Base-by-base conservation (phyloP, 2,888 invertebrate genomes). In the Druceiella hillmani region DNA sequence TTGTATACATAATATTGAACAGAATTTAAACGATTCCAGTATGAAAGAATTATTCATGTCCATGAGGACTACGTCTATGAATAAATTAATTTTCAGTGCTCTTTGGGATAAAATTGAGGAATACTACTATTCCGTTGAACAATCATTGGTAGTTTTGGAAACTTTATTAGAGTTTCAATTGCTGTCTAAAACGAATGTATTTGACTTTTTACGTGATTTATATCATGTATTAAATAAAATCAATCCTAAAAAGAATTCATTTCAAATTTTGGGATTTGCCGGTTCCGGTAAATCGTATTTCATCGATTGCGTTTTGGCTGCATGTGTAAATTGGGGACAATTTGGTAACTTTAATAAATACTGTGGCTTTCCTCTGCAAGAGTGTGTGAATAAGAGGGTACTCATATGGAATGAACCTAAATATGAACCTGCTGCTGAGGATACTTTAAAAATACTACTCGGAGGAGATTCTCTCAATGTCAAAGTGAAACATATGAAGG, bases 361-460 rank as follows among this genome's bases (percentile, higher is more conserved):
- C 31, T 12, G 24, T 39, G 31, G 40, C 22, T 50, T 49, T 44
- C 46, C 47, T 2, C 41, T 48, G 25, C 36, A 44, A 34, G 47
- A 50, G 17, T 43, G 41, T 33, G 33, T 43, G 7, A 40, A 46
- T 36, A 28, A 32, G 15, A 11, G 48, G 4, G 43, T 50, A n/a
- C 29, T 47, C 6, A 35, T 43, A 36, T 46, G 44, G 47, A 47
- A 47, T 26, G 50, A 50, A 41, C 48, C 48, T 22, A 47, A 46
- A 35, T 41, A 31, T 17, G 45, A 48, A 41, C 46, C 46, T 2
- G 25, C 33, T 20, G 33, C 45, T 13, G 41, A 42, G 13, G 45
- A 50, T 30, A 47, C 45, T 9, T 36, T 46, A 34, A 46, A 48
- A 41, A 27, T 46, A 20, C 34, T 49, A 35, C 44, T 44, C 31